A percentile compares a stretch with the other conserved stretches of the same genome.
Evolutionary conservation across 2,888 invertebrate genomes (phyloP).

Genomic region (Eristalinus aeneus): DNA sequence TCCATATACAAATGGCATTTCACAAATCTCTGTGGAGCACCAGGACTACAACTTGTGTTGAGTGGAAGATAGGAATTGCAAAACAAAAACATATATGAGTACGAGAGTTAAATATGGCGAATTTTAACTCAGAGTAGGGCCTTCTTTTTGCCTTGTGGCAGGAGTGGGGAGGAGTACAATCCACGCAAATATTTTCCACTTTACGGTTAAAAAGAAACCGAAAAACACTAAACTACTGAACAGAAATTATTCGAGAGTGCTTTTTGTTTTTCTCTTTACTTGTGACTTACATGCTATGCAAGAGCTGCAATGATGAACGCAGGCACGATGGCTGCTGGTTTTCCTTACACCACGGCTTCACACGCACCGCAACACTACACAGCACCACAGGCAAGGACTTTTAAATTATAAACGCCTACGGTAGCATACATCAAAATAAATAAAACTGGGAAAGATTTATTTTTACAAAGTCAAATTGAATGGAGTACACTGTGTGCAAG

Average conservation of each 20-base stretch:
- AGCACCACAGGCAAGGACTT: slow-evolving; percentile 35
- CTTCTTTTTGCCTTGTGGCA: not conserved
- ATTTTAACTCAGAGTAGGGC: slow-evolving; percentile 45
- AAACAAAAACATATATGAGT: slow-evolving; percentile 22
- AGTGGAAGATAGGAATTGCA: slow-evolving; percentile 23
- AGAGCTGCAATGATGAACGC: not conserved
- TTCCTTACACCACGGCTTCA: slow-evolving; percentile 40
- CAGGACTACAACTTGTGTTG: slow-evolving; percentile 7
- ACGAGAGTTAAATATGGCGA: not conserved
- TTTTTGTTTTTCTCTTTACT: slow-evolving; percentile 48
- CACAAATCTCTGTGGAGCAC: slow-evolving; percentile 29
- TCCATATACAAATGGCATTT: slow-evolving; percentile 38
- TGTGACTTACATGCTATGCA: slow-evolving; percentile 20
- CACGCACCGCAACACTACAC: slow-evolving; percentile 39
- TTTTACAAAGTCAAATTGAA: slow-evolving; percentile 11
- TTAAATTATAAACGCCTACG: slow-evolving; percentile 44
- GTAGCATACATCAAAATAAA: slow-evolving; percentile 18
- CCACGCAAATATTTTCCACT: slow-evolving; percentile 49
- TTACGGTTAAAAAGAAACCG: slow-evolving; percentile 13
- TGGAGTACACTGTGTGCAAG: not conserved
- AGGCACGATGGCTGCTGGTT: not conserved
- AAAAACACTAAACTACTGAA: slow-evolving; percentile 22
- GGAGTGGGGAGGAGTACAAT: slow-evolving; percentile 21
- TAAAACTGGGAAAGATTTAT: slow-evolving; percentile 16
- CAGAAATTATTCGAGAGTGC: slow-evolving; percentile 53